Evolutionary conservation across 2,888 invertebrate genomes (phyloP).

Genomic region (Drosophila greeni): DNA sequence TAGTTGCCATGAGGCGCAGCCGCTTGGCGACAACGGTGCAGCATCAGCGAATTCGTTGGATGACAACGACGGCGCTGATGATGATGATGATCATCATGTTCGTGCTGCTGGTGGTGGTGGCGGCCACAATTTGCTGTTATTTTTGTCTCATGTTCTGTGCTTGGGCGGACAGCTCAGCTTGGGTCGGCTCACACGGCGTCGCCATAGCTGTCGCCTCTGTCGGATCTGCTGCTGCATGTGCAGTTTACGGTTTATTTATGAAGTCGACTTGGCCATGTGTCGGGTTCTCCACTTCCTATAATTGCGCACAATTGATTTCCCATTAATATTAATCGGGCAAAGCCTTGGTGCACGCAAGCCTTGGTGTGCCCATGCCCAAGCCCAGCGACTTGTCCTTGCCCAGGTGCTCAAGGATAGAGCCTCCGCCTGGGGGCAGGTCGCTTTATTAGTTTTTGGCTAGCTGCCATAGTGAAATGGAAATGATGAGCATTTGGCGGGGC

Average conservation of each 20-base stretch:
- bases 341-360: slow-evolving; percentile 48
- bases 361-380: slow-evolving; percentile 3
- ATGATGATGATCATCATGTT: background rate
- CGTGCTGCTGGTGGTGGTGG: slow-evolving; percentile 1
- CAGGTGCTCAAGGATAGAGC: slow-evolving; percentile 50
- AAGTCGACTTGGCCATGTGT: slow-evolving; percentile 24
- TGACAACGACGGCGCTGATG: slow-evolving; percentile 5
- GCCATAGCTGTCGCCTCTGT: background rate
- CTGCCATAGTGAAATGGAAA: slow-evolving; percentile 45
- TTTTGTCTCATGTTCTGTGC: slow-evolving; percentile 64
- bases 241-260: slow-evolving; percentile 48
- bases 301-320: slow-evolving; percentile 63
- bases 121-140: slow-evolving; percentile 53
- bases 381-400: slow-evolving; percentile 46
- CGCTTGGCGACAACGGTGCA: slow-evolving; percentile 41
- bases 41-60: slow-evolving; percentile 28
- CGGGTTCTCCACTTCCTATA: slow-evolving; percentile 34
- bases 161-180: slow-evolving; percentile 60
- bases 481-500: slow-evolving; percentile 36
- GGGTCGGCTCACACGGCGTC: slow-evolving; percentile 21
- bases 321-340: slow-evolving; percentile 64
- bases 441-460: slow-evolving; percentile 35
- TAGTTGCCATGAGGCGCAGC: slow-evolving; percentile 65
- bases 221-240: slow-evolving; percentile 31
- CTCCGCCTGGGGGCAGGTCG: background rate